These are phyloP conservation scores for Acropternis orthonyx DNA, from an alignment of 2,797 vertebrate genomes.

Conservation along the genomic window DNA sequence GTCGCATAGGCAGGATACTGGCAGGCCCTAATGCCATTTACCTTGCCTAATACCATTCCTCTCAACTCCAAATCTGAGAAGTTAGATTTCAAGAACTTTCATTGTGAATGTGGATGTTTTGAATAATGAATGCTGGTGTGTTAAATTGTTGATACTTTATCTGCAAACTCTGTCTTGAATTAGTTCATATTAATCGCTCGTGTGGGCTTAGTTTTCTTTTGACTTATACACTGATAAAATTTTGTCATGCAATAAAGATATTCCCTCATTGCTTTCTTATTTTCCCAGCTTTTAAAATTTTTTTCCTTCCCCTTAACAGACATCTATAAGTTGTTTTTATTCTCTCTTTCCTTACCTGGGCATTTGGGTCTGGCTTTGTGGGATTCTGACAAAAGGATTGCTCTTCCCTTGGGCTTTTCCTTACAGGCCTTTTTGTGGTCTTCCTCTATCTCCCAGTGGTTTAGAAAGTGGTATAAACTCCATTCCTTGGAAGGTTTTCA, in stretches of 20 bases:
- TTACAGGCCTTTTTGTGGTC: not conserved
- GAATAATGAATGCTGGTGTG: not conserved
- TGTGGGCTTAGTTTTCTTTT: not conserved
- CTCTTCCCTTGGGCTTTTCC: not conserved
- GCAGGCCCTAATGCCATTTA: not conserved
- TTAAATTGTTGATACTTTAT: not conserved
- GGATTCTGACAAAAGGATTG: not conserved
- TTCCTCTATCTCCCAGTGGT: not conserved
- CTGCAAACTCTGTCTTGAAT: not conserved
- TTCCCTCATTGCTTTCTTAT: not conserved
- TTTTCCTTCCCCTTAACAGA: not conserved
- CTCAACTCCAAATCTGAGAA: not conserved
- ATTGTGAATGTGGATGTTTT: not conserved
- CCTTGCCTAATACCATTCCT: not conserved
- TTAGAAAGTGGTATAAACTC: not conserved
- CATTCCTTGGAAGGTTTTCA: not conserved
- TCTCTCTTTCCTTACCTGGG: not conserved
- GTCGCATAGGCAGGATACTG: not conserved
- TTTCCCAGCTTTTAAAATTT: not conserved
- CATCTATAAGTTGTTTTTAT: not conserved
- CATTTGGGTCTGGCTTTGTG: not conserved
- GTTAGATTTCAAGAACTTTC: not conserved
- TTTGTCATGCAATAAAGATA: not conserved
- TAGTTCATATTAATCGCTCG: not conserved
- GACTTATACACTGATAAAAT: not conserved